Percentiles rank a stretch among this genome's conserved stretches.
These are phyloP conservation scores for Macropis europaea DNA, from an alignment of 2,888 invertebrate species.

Conservation along the genomic window DNA sequence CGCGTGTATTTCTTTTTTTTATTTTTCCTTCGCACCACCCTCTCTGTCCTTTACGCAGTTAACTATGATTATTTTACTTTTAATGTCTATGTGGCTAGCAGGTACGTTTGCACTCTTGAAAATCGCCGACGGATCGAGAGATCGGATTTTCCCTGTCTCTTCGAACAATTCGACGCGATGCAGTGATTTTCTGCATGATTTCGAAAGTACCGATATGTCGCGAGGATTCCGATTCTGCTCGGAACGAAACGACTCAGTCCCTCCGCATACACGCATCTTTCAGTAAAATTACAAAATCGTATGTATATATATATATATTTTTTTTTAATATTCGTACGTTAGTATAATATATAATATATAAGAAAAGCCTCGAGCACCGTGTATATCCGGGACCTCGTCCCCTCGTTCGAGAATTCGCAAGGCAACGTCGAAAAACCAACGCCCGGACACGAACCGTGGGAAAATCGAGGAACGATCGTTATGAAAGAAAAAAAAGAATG, in stretches of 20 bases:
- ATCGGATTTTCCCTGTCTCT: not conserved
- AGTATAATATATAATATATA: no score
- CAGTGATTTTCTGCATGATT: no score
- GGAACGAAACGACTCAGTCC: not conserved
- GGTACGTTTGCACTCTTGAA: conserved; percentile 75
- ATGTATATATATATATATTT: not conserved
- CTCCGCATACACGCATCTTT: not conserved
- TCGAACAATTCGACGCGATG: not conserved
- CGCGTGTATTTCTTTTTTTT: no score
- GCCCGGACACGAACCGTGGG: not conserved
- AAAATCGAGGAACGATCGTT: not conserved
- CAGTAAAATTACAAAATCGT: conserved; percentile 22
- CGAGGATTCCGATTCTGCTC: no score
- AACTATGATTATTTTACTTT: conserved; percentile 64
- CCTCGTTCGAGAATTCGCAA: conserved; percentile 7
- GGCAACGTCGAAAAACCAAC: conserved; percentile 18
- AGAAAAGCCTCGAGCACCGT: no score
- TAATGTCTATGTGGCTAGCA: conserved; percentile 73
- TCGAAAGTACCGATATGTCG: not conserved
- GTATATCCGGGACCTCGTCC: no score
- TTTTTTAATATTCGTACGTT: no score
- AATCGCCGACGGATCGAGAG: conserved; percentile 46
- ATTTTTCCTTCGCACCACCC: conserved; percentile 23
- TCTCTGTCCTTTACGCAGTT: conserved; percentile 52
- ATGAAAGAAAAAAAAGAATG: no score